Evolutionary conservation across 1,140 invertebrate species (phyloP), one percentile per base, ranked within the genome.

Genomic region (Papilio aristodemus): DNA sequence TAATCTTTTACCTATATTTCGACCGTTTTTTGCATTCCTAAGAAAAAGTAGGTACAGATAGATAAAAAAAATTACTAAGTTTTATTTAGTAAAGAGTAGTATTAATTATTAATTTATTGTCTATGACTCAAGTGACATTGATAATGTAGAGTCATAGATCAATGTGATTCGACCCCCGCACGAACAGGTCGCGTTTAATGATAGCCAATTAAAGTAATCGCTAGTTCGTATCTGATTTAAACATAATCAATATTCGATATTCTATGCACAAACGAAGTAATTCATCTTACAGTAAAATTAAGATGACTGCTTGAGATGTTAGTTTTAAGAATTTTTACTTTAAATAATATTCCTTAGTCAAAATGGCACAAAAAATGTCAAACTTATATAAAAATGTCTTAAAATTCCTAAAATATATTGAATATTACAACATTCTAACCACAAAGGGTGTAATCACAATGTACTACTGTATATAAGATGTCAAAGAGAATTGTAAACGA

Each of bases 401-500:
- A 3, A 39, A 39, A 39, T 13, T 4, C 13, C 13, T 39, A 0
- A 0, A 13, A 54, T 11, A 10, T 54, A 2, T 54, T 13, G n/a
- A 25, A 54, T 10, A 54, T 14, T 50, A 50, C 10, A 50, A 17
- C n/a, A n/a, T 50, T 11, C 10, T 50, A 22, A 0, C 17, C 8
- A 22, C 41, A 43, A 17, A 17, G 11, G 19, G 46, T 50, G 7
- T 43, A 22, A 10, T 22, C 9, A 54, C 13, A 41, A 5, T 22
- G 46, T 22, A 13, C 13, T 10, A 4, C 17, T 4, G 46, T 22
- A 54, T 54, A 25, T 54, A 22, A 54, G 22, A 54, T 54, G 7
- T 54, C 22, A 11, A 54, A 54, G 22, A 54, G 46, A 54, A 54
- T 54, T 25, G 22, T 54, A 54, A 54, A 54, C 10, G 10, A 50